These are phyloP conservation scores for Ictalurus punctatus DNA, from an alignment of 2,113 vertebrate species.

Conservation along the genomic window DNA sequence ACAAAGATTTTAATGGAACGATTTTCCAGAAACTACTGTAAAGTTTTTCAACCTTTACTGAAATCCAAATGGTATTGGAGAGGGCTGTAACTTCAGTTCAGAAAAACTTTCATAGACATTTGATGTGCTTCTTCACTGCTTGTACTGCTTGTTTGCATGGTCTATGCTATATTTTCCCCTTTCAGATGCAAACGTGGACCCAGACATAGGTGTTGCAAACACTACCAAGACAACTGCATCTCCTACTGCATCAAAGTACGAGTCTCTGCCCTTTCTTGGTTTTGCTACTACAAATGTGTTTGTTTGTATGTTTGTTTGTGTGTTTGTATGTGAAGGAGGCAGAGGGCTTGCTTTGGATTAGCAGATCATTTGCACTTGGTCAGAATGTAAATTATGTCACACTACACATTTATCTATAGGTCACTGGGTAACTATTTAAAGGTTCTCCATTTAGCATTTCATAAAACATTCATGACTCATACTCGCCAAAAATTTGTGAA, in stretches of 20 bases:
- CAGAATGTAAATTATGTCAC: not conserved
- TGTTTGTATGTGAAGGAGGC: not conserved
- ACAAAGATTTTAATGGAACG: not conserved
- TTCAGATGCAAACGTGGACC: slow-evolving; percentile 93
- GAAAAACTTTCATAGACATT: not conserved
- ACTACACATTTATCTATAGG: not conserved
- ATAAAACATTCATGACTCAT: not conserved
- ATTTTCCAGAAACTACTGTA: not conserved
- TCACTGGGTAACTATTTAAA: not conserved
- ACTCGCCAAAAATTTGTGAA: not conserved
- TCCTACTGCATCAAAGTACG: slow-evolving; percentile 97
- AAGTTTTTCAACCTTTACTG: not conserved
- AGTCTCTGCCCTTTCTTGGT: not conserved
- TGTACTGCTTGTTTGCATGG: not conserved
- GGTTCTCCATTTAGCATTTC: not conserved
- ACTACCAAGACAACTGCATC: slow-evolving; percentile 97
- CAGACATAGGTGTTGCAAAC: slow-evolving; percentile 96
- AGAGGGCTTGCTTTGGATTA: not conserved
- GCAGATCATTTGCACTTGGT: not conserved
- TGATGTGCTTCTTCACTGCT: not conserved
- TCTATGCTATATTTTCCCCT: slow-evolving; percentile 54
- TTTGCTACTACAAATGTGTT: not conserved
- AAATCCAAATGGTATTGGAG: not conserved
- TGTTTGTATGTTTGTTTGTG: not conserved
- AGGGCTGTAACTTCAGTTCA: not conserved